A percentile compares a stretch with the other conserved stretches of the same genome.
phyloP scores from a whole-genome alignment of 2,113 vertebrate genomes.

The Aleadryas rufinucha region DNA sequence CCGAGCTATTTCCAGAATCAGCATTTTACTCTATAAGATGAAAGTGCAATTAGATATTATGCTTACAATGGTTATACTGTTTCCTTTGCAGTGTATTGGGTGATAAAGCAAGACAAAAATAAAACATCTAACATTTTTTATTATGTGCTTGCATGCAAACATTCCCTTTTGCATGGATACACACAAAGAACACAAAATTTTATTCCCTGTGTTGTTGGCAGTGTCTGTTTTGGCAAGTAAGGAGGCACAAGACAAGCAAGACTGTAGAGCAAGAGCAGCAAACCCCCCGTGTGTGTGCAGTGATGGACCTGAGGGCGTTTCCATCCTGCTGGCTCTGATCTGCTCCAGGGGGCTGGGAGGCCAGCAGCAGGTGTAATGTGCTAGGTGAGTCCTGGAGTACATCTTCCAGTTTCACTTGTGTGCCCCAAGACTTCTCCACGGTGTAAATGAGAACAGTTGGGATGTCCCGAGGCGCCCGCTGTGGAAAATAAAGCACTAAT shows the following conservation, averaged over 20 bases:
- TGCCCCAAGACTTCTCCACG: neutral
- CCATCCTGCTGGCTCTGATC: neutral
- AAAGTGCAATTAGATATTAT: neutral
- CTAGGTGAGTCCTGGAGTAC: neutral
- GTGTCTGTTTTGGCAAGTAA: neutral
- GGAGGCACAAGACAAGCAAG: neutral
- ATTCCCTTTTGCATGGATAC: neutral
- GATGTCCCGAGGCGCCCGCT: fast-evolving
- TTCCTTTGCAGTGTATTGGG: neutral
- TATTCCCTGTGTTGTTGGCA: neutral
- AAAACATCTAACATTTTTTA: neutral
- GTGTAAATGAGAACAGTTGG: neutral
- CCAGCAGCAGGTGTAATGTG: neutral
- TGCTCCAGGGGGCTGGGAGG: neutral
- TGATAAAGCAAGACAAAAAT: neutral
- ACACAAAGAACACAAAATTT: neutral
- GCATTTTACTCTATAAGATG: neutral
- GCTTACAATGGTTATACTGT: neutral
- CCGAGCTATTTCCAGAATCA: neutral
- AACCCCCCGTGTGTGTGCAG: fast-evolving
- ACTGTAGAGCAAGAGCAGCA: neutral
- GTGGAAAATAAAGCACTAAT: neutral
- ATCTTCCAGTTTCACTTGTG: neutral
- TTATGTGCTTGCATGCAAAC: fast-evolving
- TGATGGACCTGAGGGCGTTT: neutral